A percentile compares a stretch with the other conserved stretches of the same genome.
Evolutionary conservation across 2,888 invertebrate genomes (phyloP).

Genomic region (Chouioia cunea): DNA sequence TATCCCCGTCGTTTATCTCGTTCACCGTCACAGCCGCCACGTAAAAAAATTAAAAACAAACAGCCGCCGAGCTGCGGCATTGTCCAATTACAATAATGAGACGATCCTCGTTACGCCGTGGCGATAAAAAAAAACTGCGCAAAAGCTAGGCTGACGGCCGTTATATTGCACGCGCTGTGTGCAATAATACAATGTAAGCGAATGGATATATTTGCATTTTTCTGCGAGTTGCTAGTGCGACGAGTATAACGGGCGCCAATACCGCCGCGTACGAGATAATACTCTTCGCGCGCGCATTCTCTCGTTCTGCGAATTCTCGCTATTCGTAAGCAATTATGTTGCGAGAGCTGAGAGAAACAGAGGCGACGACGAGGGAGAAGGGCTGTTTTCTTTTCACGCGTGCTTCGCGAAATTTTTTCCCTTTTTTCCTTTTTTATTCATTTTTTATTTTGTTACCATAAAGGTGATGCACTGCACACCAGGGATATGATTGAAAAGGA

Average conservation of each 20-base stretch:
- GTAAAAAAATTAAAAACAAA: constrained; percentile 49
- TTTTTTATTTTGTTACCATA: too few species aligned
- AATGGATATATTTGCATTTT: constrained; percentile 64
- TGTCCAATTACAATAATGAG: constrained; percentile 62
- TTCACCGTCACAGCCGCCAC: constrained; percentile 11
- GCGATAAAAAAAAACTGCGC: constrained; percentile 51
- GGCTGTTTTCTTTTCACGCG: constrained; percentile 19
- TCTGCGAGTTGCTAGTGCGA: constrained; percentile 16
- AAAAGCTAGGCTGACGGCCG: constrained; percentile 33
- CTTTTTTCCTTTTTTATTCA: too few species aligned
- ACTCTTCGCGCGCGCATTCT: neutral
- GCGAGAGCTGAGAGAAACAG: constrained; percentile 5
- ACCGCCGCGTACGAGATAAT: constrained; percentile 20
- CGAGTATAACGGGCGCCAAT: neutral
- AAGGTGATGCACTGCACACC: too few species aligned
- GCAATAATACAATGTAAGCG: constrained; percentile 63
- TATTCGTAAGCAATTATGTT: constrained; percentile 28
- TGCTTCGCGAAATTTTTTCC: constrained; percentile 2
- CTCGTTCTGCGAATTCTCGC: constrained; percentile 5
- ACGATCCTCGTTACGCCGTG: constrained; percentile 54
- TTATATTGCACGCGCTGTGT: constrained; percentile 57
- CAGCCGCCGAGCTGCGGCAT: constrained; percentile 51
- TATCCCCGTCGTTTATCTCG: constrained; percentile 25
- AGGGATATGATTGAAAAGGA: too few species aligned
- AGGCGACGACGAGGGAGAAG: neutral